phyloP scores from a whole-genome alignment of 2,113 vertebrate genomes.

The Dipodomys ordii region DNA sequence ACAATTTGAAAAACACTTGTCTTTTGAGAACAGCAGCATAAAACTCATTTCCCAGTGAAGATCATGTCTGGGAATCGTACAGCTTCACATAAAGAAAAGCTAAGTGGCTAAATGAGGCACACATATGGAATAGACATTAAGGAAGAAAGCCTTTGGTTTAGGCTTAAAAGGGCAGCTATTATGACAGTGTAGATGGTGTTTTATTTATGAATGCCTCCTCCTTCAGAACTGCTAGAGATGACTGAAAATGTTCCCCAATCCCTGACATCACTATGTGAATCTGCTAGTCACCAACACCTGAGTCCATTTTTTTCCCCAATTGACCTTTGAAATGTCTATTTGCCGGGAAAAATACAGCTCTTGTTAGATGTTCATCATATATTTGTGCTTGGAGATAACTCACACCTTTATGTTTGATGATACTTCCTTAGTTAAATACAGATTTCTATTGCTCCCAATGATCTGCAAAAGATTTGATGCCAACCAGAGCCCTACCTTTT shows the following conservation, averaged over 20 bases:
- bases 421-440: constrained; percentile 64
- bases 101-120: not conserved
- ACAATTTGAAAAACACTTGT: constrained; percentile 36
- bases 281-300: not conserved
- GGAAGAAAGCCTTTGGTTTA: not conserved
- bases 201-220: not conserved
- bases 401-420: constrained; percentile 37
- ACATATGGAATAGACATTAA: not conserved
- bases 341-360: constrained; percentile 22
- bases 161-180: not conserved
- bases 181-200: not conserved
- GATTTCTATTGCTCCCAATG: constrained; percentile 47
- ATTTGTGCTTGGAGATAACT: constrained; percentile 48
- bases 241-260: not conserved
- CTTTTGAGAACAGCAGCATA: not conserved
- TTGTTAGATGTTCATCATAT: constrained; percentile 19
- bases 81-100: not conserved
- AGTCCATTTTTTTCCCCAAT: not conserved
- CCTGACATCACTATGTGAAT: not conserved
- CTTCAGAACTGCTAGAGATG: not conserved
- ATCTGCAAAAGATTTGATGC: constrained; percentile 58
- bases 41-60: constrained; percentile 34
- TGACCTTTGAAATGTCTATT: constrained; percentile 59
- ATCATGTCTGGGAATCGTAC: constrained; percentile 10
- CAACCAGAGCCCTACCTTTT: not conserved